Conservation (phyloP, 1,140 invertebrate species). For the Tetramorium alpestre region DNA sequence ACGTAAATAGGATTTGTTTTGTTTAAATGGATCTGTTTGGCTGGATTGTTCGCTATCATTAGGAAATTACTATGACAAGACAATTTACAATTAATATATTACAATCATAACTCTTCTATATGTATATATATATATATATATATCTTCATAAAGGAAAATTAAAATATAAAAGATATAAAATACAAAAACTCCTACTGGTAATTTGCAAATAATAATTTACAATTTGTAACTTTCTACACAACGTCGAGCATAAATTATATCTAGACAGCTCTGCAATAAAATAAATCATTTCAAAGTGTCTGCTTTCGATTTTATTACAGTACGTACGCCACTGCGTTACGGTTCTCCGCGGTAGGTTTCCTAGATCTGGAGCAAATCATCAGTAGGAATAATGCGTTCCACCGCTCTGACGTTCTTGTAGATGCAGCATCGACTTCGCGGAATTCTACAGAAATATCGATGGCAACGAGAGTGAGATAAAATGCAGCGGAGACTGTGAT, state of each 20-base stretch:
- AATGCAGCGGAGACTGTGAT: background rate
- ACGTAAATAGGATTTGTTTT: background rate
- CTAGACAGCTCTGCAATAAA: background rate
- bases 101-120: background rate
- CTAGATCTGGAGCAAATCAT: slow-evolving; percentile 70
- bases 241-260: background rate
- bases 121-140: background rate
- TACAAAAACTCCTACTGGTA: background rate
- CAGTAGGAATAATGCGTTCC: slow-evolving; percentile 51
- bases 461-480: slow-evolving; percentile 34
- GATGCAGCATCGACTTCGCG: slow-evolving; percentile 41
- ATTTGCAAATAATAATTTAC: slow-evolving; percentile 4
- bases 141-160: background rate
- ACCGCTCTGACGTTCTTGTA: slow-evolving; percentile 50
- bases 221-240: background rate
- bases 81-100: background rate
- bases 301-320: background rate
- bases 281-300: background rate
- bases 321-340: slow-evolving; percentile 59
- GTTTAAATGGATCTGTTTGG: background rate
- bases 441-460: slow-evolving; percentile 34
- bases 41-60: background rate
- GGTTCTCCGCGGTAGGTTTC: slow-evolving; percentile 61
- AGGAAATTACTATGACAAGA: background rate
- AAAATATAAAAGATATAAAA: background rate